Evolutionary conservation across 2,797 vertebrate species (phyloP), one percentile per base, ranked within the genome.

Genomic region (Semaprochilodus insignis): DNA sequence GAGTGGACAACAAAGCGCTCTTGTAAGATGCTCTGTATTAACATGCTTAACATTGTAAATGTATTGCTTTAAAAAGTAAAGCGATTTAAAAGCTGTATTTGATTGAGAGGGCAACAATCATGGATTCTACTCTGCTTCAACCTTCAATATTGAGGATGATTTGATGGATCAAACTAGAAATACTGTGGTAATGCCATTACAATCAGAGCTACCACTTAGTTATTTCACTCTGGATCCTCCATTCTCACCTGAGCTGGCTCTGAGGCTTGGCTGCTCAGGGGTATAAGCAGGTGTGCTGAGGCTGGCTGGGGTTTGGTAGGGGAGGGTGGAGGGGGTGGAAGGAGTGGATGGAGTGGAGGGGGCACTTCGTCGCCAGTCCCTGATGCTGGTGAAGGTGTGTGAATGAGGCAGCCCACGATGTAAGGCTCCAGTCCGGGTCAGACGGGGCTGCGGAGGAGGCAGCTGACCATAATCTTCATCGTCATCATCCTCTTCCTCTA

Each of bases 351-450:
- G 96, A 92, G 90, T 96, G 96, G 67, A 93, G 94, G 91, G 91
- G 89, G 93, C 94, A 10, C 95, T 96, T 91, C 93, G 94, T 86
- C 93, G 94, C 93, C 96, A 97, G 84, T 98, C 97, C 84, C 96
- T 93, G 75, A 96, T 93, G 92, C 96, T 97, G 92, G 96, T 96
- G 90, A 99, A 98, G 89, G 96, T 98, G 93, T 96, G 97, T 87
- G 96, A 97, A 88, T 97, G 97, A 62, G 96, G 92, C 76, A 97
- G 95, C 77, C 95, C 94, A 86, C 94, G 93, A 80, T 95, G 95
- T 86, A 96, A 93, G 4, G 95, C 92, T 23, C 94, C 93, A 67
- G 95, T 93, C 31, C 96, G 96, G 55, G 94, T 95, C 89, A 97
- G 95, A 51, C 96, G 94, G 0, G 95, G 96, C 90, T 96, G 96